Percentiles rank a stretch among this genome's conserved stretches.
These are phyloP conservation scores for Procambarus clarkii DNA, from an alignment of 1,140 invertebrate genomes.

Conservation along the genomic window DNA sequence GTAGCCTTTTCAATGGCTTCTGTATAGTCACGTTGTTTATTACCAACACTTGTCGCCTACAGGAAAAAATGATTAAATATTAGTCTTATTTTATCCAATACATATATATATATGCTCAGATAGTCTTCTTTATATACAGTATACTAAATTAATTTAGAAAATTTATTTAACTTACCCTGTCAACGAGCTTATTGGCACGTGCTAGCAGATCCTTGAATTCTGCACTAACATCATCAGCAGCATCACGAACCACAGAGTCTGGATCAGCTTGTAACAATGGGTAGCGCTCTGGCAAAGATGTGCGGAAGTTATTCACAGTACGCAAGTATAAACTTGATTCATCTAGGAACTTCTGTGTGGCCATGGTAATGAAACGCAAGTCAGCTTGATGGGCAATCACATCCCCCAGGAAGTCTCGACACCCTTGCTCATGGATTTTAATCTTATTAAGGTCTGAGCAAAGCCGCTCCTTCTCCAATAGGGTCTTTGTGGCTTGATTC, in stretches of 20 bases:
- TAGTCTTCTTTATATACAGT: too few relatives aligned
- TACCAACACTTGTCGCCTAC: constrained; percentile 84
- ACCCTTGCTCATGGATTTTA: constrained; percentile 83
- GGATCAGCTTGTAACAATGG: constrained; percentile 67
- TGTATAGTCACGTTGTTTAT: constrained; percentile 87
- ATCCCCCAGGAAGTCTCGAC: constrained; percentile 92
- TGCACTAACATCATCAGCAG: constrained; percentile 66
- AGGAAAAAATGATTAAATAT: neutral
- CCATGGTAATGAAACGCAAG: constrained; percentile 94
- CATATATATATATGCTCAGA: too few relatives aligned
- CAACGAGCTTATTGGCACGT: constrained; percentile 88
- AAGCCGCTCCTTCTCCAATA: constrained; percentile 91
- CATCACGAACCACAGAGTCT: constrained; percentile 69
- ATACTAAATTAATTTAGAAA: neutral
- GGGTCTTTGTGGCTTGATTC: constrained; percentile 84
- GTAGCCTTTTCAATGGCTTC: constrained; percentile 89
- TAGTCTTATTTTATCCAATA: too few relatives aligned
- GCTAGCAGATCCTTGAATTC: constrained; percentile 82
- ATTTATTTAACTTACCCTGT: constrained; percentile 75
- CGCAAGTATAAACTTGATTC: constrained; percentile 91
- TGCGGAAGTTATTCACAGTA: constrained; percentile 89
- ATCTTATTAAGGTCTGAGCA: constrained; percentile 86
- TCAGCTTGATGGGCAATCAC: constrained; percentile 96
- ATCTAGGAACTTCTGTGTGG: constrained; percentile 95
- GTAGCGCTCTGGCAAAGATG: constrained; percentile 83